Evolutionary conservation across 2,113 vertebrate species (phyloP).

Genomic region (Lucifuga dentata): DNA sequence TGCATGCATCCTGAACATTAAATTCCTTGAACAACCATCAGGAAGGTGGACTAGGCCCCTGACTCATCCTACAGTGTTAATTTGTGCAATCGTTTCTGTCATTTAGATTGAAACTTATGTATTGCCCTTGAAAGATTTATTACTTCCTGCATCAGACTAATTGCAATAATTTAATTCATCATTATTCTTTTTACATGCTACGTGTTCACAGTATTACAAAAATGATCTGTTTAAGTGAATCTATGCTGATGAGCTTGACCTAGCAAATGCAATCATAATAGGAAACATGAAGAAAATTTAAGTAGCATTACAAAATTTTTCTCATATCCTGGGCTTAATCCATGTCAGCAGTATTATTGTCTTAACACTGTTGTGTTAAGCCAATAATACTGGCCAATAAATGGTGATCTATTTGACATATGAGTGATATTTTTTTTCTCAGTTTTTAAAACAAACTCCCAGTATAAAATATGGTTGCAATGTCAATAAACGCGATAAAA

Average conservation of each 20-base stretch:
- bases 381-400: no score
- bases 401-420: no score
- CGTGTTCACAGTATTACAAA: neutral
- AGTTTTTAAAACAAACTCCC: no score
- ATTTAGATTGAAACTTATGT: constrained; percentile 25
- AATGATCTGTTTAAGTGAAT: neutral
- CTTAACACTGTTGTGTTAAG: no score
- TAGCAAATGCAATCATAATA: no score
- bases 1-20: constrained; percentile 83
- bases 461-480: no score
- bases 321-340: no score
- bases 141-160: neutral
- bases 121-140: constrained; percentile 9
- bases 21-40: constrained; percentile 71
- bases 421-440: no score
- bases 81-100: constrained; percentile 33
- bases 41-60: constrained; percentile 60
- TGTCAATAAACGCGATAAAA: no score
- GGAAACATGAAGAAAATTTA: no score
- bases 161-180: neutral
- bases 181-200: neutral
- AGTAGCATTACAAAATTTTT: no score
- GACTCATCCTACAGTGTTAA: constrained; percentile 46
- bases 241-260: neutral
- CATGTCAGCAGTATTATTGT: no score